Conservation (phyloP, 2,797 vertebrate genomes). For the Lagorchestes hirsutus region DNA sequence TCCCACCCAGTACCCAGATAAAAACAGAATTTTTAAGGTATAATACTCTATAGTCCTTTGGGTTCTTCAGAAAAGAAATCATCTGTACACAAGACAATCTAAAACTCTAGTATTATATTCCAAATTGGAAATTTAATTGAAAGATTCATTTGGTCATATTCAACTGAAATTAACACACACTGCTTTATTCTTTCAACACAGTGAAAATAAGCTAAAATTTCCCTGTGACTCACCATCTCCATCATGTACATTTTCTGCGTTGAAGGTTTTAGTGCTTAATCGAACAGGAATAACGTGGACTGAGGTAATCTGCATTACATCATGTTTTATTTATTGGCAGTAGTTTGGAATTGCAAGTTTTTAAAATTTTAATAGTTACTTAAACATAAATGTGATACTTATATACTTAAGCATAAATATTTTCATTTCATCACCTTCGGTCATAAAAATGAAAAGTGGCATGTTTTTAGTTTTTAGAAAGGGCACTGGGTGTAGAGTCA, state of each 20-base stretch:
- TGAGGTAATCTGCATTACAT: constrained; percentile 87
- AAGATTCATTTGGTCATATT: neutral
- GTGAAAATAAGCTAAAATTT: constrained; percentile 90
- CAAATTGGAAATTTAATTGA: neutral
- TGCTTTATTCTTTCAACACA: constrained; percentile 72
- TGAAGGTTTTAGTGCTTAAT: constrained; percentile 91
- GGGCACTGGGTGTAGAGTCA: neutral
- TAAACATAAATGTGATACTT: neutral
- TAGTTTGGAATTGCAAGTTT: constrained; percentile 9
- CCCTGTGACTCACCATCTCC: constrained; percentile 79
- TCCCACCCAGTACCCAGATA: too few species aligned
- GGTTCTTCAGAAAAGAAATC: constrained; percentile 11
- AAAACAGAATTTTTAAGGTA: constrained; percentile 3
- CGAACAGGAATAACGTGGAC: constrained; percentile 91
- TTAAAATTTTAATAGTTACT: constrained; percentile 47
- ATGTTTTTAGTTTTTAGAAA: neutral
- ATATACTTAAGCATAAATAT: neutral
- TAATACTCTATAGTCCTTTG: neutral
- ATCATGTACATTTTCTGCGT: constrained; percentile 84
- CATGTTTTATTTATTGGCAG: neutral
- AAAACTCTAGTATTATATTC: neutral
- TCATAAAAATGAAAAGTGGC: neutral
- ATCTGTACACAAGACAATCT: neutral
- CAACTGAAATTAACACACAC: neutral
- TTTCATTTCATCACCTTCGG: neutral